Base-by-base conservation (phyloP, 2,797 vertebrate species). In the Microctenopoma steveboyesi region DNA sequence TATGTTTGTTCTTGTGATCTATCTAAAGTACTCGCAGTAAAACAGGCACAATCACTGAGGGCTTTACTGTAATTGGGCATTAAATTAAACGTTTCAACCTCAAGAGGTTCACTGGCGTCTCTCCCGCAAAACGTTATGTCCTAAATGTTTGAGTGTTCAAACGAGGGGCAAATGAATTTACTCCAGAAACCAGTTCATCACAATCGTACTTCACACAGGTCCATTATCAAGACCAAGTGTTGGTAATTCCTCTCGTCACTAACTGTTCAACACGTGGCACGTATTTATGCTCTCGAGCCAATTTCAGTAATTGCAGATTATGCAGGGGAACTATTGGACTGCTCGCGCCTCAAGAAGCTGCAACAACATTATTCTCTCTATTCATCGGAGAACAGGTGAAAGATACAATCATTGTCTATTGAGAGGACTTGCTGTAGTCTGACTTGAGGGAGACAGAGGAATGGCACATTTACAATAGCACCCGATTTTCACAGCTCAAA, bases 271-370 rank as follows among this genome's bases (percentile, higher is more conserved):
- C 68, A 67, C 3, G 50, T 79, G 7, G 35, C 64, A 46, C 8
- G 0, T 13, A 5, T 81, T 82, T 74, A 76, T 45, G 6, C 48
- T 68, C 63, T 77, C 40, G 8, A 28, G 64, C 35, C 76, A 77
- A 72, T 85, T 83, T 74, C 46, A 60, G 76, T 84, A 81, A 87
- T 80, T 87, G 60, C 64, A 80, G 57, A 81, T 83, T 74, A 56
- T 71, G 53, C 66, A 12, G 52, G 42, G 52, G 70, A 58, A 54
- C 57, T 48, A 73, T 60, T 73, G 62, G 66, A 71, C 69, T 64
- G 37, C 68, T 70, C 52, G 47, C 43, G 81, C 74, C 61, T 70
- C 61, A 72, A 71, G 60, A 86, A 64, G 64, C 64, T 89, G 80
- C 65, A 82, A 73, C 72, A 80, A 81, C 1, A 27, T 63, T 60